Evolutionary conservation across 1,140 invertebrate genomes (phyloP), one percentile per base, ranked within the genome.

Genomic region (Drosophila nigrodunni): DNA sequence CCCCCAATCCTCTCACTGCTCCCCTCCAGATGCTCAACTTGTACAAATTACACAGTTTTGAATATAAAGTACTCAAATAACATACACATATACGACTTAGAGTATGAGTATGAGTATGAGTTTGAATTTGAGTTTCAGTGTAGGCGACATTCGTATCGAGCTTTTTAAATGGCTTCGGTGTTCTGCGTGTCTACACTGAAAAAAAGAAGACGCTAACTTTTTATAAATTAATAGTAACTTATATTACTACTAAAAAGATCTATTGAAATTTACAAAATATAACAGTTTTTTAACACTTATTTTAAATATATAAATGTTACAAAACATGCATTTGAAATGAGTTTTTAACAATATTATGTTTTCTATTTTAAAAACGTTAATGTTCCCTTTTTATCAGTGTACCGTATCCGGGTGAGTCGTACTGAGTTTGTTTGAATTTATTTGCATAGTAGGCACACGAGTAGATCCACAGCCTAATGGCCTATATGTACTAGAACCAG

Each of bases 31-130:
- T 61, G 47, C 70, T 69, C 66, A 70, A 83, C 80, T 83, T 89
- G 82, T 80, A 85, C 83, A 89, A 87, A 88, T 88, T 89, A 88
- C 83, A 88, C 85, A 83, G 74, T 88, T 88, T 88, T 88, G 85
- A 88, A 88, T 88, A 88, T 83, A 88, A 88, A 88, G 85, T 83
- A 89, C 77, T 77, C 82, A 60, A 68, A 80, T 77, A 77, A 83
- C 85, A 71, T 30, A 77, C 58, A 85, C 66, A 74, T 73, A 74
- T 55, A 30, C 25, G 25, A 30, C 4, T 30, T 5, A 5, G 25
- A 30, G 25, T 39, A 34, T 5, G 10, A 41, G 54, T 57, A 7
- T 21, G 15, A 21, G 35, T 41, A 75, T n/a, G 49, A 52, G 25
- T 30, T 30, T 10, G 10, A 41, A 37, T 57, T 18, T 21, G 15